Percentiles rank a stretch among this genome's conserved stretches.
phyloP scores from a whole-genome alignment of 2,797 vertebrate genomes.

The Anomalospiza imberbis region DNA sequence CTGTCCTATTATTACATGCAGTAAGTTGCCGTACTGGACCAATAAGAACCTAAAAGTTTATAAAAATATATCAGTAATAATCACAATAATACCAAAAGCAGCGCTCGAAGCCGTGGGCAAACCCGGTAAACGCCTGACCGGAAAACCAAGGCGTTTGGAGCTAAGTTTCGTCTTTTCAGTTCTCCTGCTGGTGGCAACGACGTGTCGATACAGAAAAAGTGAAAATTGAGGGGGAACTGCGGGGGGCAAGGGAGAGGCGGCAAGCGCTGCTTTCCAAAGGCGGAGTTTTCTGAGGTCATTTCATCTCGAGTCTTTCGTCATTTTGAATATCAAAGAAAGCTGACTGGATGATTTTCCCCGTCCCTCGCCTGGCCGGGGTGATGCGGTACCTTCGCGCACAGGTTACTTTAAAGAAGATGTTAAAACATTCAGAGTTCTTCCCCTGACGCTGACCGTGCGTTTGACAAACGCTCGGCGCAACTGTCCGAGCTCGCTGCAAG shows the following conservation, averaged over 20 bases:
- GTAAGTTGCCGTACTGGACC: background rate
- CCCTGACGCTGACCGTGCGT: background rate
- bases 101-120: background rate
- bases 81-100: background rate
- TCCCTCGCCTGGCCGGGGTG: background rate
- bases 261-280: background rate
- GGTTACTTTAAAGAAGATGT: background rate
- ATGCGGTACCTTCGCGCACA: background rate
- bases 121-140: background rate
- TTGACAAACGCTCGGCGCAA: background rate
- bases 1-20: background rate
- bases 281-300: conserved; percentile 1
- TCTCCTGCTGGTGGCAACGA: conserved; percentile 8
- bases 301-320: background rate
- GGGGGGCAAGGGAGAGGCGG: background rate
- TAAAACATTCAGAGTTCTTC: background rate
- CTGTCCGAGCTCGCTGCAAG: background rate
- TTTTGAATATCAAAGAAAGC: background rate
- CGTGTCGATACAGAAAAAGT: background rate
- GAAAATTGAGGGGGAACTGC: background rate
- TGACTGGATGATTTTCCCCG: background rate
- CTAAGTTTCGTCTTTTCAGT: background rate
- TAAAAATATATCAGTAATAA: background rate
- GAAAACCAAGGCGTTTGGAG: background rate
- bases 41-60: background rate